Evolutionary conservation across 2,888 invertebrate species (phyloP), one percentile per base, ranked within the genome.

Genomic region (Lysandra coridon): DNA sequence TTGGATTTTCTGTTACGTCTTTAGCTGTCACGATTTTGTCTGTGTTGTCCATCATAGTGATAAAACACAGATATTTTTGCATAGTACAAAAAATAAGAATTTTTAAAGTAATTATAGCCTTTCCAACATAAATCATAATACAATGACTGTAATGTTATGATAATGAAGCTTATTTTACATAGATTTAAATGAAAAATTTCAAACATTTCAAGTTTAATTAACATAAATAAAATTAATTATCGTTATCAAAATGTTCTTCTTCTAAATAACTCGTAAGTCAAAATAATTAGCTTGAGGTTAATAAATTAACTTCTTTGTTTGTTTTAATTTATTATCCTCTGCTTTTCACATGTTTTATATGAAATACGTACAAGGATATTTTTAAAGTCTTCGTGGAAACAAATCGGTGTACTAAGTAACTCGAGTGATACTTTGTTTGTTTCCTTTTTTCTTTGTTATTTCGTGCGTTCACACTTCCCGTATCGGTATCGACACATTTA

Each of bases 401-500:
- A 69, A 69, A 69, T 69, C 14, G 33, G 14, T 69, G 69, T 69
- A 5, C 33, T 33, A 5, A 69, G 69, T 33, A 14, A 69, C 33
- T 33, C 30, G 0, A 69, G 14, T 69, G 14, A 69, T 49, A 75
- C 23, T 75, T 75, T 49, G 40, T 44, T 75, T 12, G n/a, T 4
- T 75, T 75, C 69, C 33, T 37, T 69, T 33, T 69, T 69, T 33
- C 69, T 69, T 69, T 69, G 69, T 69, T 37, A 69, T 69, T 69
- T 37, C 17, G 14, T 69, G 33, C 69, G 69, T 53, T 69, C 49
- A 83, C 81, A 79, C 80, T 79, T 79, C 62, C 79, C 79, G 78
- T 81, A 81, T 81, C 81, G 80, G 81, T 78, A 80, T 79, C 81
- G 80, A 81, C 82, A 83, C 83, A 81, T 79, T 80, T 81, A 79